Conservation (phyloP, 2,888 invertebrate genomes). For the Amphiduros pacificus region DNA sequence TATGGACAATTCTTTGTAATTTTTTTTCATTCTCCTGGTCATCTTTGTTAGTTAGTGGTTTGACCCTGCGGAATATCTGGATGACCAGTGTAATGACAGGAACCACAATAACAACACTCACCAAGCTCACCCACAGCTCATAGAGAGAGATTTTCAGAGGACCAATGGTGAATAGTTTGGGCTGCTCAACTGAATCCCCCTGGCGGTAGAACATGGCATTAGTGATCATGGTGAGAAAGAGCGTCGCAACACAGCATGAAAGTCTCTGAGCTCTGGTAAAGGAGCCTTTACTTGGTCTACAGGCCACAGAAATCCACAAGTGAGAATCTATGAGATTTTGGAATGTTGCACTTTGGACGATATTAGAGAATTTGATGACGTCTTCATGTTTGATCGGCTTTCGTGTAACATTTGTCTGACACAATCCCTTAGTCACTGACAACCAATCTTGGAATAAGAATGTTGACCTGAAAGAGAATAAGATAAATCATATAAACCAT, state of each 20-base stretch:
- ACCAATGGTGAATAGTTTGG: not conserved
- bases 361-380: too few species aligned
- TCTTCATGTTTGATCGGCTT: too few species aligned
- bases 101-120: slow-evolving; percentile 4
- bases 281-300: not conserved
- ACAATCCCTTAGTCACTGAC: not conserved
- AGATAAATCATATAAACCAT: too few species aligned
- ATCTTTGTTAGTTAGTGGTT: not conserved
- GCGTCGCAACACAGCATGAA: slow-evolving; percentile 1
- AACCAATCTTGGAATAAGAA: not conserved
- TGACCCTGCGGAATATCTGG: slow-evolving; percentile 5
- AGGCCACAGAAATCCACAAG: slow-evolving; percentile 6
- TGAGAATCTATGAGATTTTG: slow-evolving; percentile 3
- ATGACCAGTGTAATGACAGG: not conserved
- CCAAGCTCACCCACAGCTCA: slow-evolving; percentile 8
- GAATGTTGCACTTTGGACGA: too few species aligned
- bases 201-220: slow-evolving; percentile 3
- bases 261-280: slow-evolving; percentile 4
- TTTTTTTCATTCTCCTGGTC: too few species aligned
- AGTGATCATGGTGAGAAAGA: slow-evolving; percentile 10
- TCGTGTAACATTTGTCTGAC: too few species aligned
- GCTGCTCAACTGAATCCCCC: not conserved
- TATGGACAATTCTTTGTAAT: too few species aligned
- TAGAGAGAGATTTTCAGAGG: slow-evolving; percentile 5
- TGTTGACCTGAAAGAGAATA: not conserved